Conservation (phyloP, 2,797 vertebrate genomes). For the Arrhamphus sclerolepis region DNA sequence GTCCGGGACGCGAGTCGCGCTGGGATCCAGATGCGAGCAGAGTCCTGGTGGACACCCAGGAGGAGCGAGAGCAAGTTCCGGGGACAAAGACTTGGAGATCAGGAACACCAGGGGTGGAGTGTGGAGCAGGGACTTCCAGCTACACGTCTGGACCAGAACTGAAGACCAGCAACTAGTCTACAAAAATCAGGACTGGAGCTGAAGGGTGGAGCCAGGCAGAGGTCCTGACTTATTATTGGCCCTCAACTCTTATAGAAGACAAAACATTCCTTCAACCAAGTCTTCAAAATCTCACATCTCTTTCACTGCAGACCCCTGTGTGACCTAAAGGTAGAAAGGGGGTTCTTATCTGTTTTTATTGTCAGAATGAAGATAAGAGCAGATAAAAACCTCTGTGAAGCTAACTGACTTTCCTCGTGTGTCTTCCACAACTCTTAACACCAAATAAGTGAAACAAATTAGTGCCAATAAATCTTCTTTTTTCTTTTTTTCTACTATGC, state of each 20-base stretch:
- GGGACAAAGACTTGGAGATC: conserved; percentile 80
- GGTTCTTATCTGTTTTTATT: conserved; percentile 38
- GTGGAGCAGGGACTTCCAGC: conserved; percentile 55
- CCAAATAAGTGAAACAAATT: conserved; percentile 33
- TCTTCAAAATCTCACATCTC: conserved; percentile 7
- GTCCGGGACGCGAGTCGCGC: conserved; percentile 41
- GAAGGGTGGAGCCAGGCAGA: conserved; percentile 45
- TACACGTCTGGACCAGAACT: conserved; percentile 3
- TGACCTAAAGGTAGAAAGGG: conserved; percentile 17
- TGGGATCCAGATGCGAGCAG: conserved; percentile 73
- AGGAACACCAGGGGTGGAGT: conserved; percentile 81
- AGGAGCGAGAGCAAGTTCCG: conserved; percentile 72
- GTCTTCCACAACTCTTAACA: conserved; percentile 14
- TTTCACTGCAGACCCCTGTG: conserved; percentile 15
- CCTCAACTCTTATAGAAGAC: not conserved
- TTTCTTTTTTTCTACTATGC: not conserved
- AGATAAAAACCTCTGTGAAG: conserved; percentile 39
- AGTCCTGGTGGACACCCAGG: conserved; percentile 65
- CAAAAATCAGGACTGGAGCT: conserved; percentile 70
- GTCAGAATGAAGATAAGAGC: conserved; percentile 37
- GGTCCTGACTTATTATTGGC: not conserved
- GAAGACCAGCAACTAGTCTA: conserved; percentile 3
- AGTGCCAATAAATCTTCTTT: conserved; percentile 7
- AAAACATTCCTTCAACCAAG: conserved; percentile 2
- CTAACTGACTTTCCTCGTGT: conserved; percentile 9